phyloP scores from a whole-genome alignment of 30 jellyfish, hydroid and myxozoan genomes.

The Catostylus mosaicus region DNA sequence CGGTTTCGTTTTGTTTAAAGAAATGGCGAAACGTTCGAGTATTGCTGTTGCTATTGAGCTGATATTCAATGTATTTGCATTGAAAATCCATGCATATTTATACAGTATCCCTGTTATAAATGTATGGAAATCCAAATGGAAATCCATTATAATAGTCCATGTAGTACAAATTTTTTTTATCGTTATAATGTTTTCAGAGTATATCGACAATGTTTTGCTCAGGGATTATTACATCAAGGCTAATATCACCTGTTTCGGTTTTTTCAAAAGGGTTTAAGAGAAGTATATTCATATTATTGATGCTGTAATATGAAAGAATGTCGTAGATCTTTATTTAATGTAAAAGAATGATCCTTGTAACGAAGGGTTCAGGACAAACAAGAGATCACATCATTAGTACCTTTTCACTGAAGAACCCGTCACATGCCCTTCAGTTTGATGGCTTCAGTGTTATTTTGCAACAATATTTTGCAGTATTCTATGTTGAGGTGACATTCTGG shows the following conservation, averaged over 20 bases:
- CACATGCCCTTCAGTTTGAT: no score
- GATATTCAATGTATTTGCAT: conserved; percentile 11
- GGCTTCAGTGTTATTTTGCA: no score
- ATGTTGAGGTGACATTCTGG: no score
- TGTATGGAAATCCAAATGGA: conserved; percentile 34
- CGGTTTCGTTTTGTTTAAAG: not conserved
- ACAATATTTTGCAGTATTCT: no score
- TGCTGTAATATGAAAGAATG: not conserved
- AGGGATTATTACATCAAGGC: conserved; percentile 1
- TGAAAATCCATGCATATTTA: conserved; percentile 2
- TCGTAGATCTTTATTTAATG: no score
- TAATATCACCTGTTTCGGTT: conserved; percentile 7
- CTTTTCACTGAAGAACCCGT: no score
- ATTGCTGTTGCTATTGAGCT: conserved; percentile 15
- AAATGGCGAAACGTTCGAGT: conserved; percentile 3
- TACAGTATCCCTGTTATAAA: conserved; percentile 3
- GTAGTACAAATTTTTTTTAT: conserved; percentile 3
- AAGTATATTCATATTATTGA: not conserved
- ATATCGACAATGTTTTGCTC: not conserved
- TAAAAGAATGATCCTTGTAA: no score
- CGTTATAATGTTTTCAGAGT: conserved; percentile 2
- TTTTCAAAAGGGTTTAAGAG: conserved; percentile 2
- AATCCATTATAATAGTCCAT: conserved; percentile 7
- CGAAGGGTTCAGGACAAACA: no score
- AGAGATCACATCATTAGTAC: no score